Conservation (phyloP, 1,140 invertebrate species). For the Trichogramma pretiosum region DNA sequence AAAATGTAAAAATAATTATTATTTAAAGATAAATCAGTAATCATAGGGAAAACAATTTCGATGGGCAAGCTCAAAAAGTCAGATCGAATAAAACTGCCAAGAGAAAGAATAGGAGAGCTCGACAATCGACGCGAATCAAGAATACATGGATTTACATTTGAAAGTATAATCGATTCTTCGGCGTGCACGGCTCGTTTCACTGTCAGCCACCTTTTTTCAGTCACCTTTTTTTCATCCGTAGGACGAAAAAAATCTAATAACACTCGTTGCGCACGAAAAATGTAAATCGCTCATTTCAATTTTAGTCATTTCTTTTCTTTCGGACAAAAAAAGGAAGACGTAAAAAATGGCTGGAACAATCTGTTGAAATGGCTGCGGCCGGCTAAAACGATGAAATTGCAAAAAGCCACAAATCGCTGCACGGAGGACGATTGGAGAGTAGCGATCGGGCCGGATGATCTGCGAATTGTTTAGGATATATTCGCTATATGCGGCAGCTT, state of each 20-base stretch:
- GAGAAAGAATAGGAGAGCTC: constrained; percentile 15
- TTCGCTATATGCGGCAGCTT: too few relatives aligned
- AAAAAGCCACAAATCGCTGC: constrained; percentile 37
- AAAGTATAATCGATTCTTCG: constrained; percentile 31
- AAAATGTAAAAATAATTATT: too few relatives aligned
- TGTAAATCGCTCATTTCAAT: too few relatives aligned
- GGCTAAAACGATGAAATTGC: constrained; percentile 23
- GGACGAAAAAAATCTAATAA: neutral
- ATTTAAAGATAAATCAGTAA: too few relatives aligned
- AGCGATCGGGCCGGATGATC: too few relatives aligned
- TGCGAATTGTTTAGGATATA: too few relatives aligned
- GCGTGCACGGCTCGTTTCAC: neutral
- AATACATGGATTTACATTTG: constrained; percentile 31
- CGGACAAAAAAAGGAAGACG: neutral
- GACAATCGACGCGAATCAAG: constrained; percentile 29
- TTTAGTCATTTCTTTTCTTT: too few relatives aligned
- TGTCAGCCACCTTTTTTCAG: constrained; percentile 2
- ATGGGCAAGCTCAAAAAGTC: too few relatives aligned
- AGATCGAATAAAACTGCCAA: too few relatives aligned
- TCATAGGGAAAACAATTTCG: too few relatives aligned
- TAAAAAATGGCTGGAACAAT: neutral
- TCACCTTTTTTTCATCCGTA: neutral
- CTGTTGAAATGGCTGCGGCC: neutral
- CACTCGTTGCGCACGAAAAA: too few relatives aligned
- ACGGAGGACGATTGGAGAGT: too few relatives aligned